Percentiles rank a stretch among this genome's conserved stretches.
Evolutionary conservation across 2,113 vertebrate species (phyloP).

Genomic region (Aleadryas rufinucha): DNA sequence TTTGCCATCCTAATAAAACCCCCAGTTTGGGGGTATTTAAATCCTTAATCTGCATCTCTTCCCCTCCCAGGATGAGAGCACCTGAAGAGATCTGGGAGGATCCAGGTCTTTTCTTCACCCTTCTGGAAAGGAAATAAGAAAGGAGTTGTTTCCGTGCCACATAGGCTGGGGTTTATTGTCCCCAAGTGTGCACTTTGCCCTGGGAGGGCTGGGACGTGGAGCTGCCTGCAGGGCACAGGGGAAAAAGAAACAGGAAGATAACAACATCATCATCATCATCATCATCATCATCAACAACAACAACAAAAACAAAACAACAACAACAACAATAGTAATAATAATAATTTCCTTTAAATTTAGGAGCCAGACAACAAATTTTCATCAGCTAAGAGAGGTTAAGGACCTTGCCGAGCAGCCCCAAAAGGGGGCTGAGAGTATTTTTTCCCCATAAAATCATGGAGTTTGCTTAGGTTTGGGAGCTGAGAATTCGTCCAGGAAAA

Average conservation of each 20-base stretch:
- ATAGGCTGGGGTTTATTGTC: not conserved
- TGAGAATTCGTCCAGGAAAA: not conserved
- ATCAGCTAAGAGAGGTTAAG: not conserved
- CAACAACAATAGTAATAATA: not conserved
- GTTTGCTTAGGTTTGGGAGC: not conserved
- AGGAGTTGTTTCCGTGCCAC: not conserved
- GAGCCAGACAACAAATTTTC: not conserved
- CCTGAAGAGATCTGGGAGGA: not conserved
- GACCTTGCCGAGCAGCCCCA: not conserved
- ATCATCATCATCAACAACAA: too few species aligned
- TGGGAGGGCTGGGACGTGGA: not conserved
- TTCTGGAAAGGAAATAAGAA: not conserved
- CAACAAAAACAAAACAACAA: not conserved
- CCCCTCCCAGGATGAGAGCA: not conserved
- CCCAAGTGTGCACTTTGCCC: not conserved
- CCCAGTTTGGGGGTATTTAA: not conserved
- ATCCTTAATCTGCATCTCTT: not conserved
- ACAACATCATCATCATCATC: too few species aligned
- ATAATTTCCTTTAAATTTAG: not conserved
- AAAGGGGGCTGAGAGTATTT: accelerated
- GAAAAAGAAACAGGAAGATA: not conserved
- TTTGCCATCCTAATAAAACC: not conserved
- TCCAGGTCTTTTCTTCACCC: not conserved
- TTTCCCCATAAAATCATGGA: not conserved
- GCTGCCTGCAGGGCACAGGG: not conserved